Conservation (phyloP, 2,888 invertebrate species). For the Camptogramma bilineatum region DNA sequence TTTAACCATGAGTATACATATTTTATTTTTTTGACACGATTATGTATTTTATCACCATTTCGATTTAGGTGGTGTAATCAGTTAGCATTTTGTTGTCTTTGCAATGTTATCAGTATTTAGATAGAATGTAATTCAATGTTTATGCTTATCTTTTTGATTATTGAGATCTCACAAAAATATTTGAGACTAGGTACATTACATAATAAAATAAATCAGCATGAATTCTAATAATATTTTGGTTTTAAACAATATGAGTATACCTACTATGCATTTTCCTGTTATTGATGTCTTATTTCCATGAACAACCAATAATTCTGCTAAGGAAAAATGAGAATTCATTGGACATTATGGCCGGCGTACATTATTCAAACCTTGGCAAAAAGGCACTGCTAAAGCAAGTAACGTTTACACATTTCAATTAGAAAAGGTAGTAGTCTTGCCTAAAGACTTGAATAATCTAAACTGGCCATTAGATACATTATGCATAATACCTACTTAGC, state of each 20-base stretch:
- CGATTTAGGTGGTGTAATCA: slow-evolving; percentile 19
- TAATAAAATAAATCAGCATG: neutral
- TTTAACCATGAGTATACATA: slow-evolving; percentile 19
- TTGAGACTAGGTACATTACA: slow-evolving; percentile 5
- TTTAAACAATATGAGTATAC: neutral
- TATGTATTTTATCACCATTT: slow-evolving; percentile 4
- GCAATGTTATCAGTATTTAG: slow-evolving; percentile 35
- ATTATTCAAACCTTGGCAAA: no score
- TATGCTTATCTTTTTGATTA: slow-evolving; percentile 26
- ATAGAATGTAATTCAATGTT: slow-evolving; percentile 31
- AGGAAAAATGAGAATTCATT: neutral
- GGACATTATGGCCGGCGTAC: neutral
- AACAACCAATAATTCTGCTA: neutral
- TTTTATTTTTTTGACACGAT: slow-evolving; percentile 7
- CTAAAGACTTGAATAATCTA: no score
- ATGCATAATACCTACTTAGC: neutral
- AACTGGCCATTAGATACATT: no score
- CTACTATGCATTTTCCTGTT: neutral
- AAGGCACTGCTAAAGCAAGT: no score
- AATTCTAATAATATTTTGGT: neutral
- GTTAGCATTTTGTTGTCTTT: slow-evolving; percentile 18
- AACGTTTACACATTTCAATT: no score
- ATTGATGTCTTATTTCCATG: neutral
- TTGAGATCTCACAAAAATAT: slow-evolving; percentile 33
- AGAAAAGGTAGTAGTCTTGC: no score